Percentiles rank a stretch among this genome's conserved stretches.
Conservation (phyloP, 35 echinoderm and acorn worm species). For the Hemicentrotus pulcherrimus region DNA sequence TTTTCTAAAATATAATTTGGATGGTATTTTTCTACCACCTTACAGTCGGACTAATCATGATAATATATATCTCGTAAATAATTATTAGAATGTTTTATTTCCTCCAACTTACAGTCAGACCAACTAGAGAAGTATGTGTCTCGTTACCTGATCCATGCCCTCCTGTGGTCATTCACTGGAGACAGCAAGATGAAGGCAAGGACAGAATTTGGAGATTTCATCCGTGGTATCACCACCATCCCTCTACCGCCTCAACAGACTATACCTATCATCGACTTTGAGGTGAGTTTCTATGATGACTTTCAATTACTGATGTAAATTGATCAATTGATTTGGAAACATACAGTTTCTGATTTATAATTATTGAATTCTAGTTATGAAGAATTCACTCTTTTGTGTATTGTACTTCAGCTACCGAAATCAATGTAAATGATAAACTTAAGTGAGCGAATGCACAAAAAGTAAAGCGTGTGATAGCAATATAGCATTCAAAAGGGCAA, state of each 20-base stretch:
- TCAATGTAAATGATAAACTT: no score
- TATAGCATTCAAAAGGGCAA: no score
- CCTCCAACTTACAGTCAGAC: conserved; percentile 67
- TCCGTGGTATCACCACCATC: conserved; percentile 90
- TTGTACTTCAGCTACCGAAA: no score
- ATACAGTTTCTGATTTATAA: not conserved
- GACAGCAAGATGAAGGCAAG: conserved; percentile 90
- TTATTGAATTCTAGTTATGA: no score
- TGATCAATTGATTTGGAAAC: not conserved
- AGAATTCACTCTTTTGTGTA: no score
- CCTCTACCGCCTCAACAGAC: conserved; percentile 87
- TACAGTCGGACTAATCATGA: no score
- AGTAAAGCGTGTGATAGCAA: no score
- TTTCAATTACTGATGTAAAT: not conserved
- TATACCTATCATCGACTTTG: conserved; percentile 88
- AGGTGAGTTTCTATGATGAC: conserved; percentile 57
- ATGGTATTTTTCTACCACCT: no score
- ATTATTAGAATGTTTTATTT: not conserved
- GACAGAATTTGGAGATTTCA: conserved; percentile 88
- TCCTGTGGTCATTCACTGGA: conserved; percentile 96
- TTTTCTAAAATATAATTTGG: no score
- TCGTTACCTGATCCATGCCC: conserved; percentile 84
- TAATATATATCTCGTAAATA: no score
- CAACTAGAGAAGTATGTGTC: conserved; percentile 94
- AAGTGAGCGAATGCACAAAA: no score